Percentiles rank a stretch among this genome's conserved stretches.
Conservation (phyloP, 2,113 vertebrate species). For the Rutilus rutilus region DNA sequence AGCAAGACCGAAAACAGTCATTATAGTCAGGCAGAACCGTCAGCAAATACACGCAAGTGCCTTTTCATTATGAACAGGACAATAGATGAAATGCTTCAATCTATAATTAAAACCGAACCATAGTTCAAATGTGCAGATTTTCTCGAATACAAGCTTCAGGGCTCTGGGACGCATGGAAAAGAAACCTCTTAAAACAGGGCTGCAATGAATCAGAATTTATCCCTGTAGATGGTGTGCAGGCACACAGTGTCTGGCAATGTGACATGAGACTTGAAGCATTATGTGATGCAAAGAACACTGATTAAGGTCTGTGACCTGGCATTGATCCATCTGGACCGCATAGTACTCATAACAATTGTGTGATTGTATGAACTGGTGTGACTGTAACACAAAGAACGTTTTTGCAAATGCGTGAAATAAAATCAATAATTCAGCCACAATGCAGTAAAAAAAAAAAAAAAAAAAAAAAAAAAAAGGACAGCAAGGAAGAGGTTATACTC, state of each 20-base stretch:
- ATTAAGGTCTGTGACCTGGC: not conserved
- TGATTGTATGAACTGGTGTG: no score
- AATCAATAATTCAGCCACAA: no score
- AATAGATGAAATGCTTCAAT: not conserved
- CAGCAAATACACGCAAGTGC: slow-evolving; percentile 11
- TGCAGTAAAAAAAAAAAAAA: no score
- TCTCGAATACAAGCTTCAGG: not conserved
- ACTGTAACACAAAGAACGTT: no score
- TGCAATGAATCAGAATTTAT: not conserved
- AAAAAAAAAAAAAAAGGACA: no score
- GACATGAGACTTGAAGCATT: not conserved
- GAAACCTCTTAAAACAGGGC: not conserved
- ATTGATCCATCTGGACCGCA: no score
- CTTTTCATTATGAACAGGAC: slow-evolving; percentile 5
- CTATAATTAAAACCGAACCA: not conserved
- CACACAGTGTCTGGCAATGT: not conserved
- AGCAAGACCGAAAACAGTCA: not conserved
- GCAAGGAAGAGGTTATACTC: no score
- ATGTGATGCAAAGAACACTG: not conserved
- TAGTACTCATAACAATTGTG: no score
- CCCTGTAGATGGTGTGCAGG: not conserved
- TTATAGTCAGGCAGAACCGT: not conserved
- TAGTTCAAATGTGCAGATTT: not conserved
- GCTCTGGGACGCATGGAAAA: not conserved
- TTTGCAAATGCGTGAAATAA: no score